Evolutionary conservation across 2,888 invertebrate genomes (phyloP), one percentile per base, ranked within the genome.

Genomic region (Abrostola tripartita): DNA sequence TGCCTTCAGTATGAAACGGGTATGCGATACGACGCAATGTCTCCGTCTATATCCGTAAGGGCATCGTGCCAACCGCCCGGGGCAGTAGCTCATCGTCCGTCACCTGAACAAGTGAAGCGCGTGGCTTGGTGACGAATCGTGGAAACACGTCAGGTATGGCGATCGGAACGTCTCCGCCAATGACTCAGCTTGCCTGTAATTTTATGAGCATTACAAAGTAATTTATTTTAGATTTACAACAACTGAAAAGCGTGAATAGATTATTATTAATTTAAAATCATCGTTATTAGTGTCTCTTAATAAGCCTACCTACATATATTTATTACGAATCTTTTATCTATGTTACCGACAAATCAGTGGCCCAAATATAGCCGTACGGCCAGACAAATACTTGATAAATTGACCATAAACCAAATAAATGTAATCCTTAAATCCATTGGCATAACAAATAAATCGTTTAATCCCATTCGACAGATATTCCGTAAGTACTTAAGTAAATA

Each of bases 41-140:
- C 87, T 84, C 85, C 78, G 87, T 85, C 92, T 93, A 93, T 92
- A 92, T 92, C 87, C 88, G 93, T 91, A 79, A 91, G 87, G 93
- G 93, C 93, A 92, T 60, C 12, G 41, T 93, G 93, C 93, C 93
- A 93, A 86, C 84, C 72, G 81, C 83, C 88, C 88, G 86, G 87
- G 90, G 81, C 74, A 60, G 51, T 71, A 58, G 74, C 85, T 86
- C 88, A 88, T 90, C 88, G 84, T 78, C 84, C 83, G 90, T 88
- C 90, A 90, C 89, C 90, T 90, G 90, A 90, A 90, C 85, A 76
- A 74, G 81, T 78, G 75, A 74, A 77, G 61, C 71, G 71, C 76
- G 72, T 73, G 72, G 63, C 56, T 24, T 59, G 74, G 71, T 84
- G 85, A 88, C 86, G 78, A 85, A 84, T 78, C 80, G 73, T 68